phyloP scores from a whole-genome alignment of 2,113 vertebrate species.

The Nesogale talazaci region DNA sequence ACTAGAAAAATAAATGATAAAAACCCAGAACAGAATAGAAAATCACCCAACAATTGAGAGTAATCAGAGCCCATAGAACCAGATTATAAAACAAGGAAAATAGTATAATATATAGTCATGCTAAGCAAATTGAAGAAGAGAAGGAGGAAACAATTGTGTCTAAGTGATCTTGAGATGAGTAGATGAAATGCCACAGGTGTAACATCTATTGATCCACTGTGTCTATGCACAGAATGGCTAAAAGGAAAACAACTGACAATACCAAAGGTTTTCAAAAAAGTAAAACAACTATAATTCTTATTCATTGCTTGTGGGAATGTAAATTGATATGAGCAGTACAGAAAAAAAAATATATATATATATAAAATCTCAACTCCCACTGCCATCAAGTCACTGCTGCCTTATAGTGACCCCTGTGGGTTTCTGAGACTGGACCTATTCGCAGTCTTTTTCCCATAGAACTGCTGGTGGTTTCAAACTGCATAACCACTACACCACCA shows the following conservation, averaged over 20 bases:
- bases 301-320: neutral
- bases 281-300: neutral
- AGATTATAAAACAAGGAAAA: neutral
- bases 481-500: too few species aligned
- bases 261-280: neutral
- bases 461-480: too few species aligned
- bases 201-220: neutral
- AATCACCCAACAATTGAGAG: neutral
- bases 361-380: too few species aligned
- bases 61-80: neutral
- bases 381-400: too few species aligned
- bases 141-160: neutral
- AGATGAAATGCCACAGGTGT: neutral
- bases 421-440: too few species aligned
- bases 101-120: neutral
- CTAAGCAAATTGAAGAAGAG: neutral
- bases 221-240: neutral
- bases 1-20: neutral
- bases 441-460: too few species aligned
- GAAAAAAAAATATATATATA: too few species aligned
- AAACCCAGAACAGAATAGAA: neutral
- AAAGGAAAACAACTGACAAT: neutral
- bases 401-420: too few species aligned
- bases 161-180: neutral
- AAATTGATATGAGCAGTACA: neutral